A percentile compares a stretch with the other conserved stretches of the same genome.
Evolutionary conservation across 2,797 vertebrate genomes (phyloP).

Genomic region (Xerus rutilus): DNA sequence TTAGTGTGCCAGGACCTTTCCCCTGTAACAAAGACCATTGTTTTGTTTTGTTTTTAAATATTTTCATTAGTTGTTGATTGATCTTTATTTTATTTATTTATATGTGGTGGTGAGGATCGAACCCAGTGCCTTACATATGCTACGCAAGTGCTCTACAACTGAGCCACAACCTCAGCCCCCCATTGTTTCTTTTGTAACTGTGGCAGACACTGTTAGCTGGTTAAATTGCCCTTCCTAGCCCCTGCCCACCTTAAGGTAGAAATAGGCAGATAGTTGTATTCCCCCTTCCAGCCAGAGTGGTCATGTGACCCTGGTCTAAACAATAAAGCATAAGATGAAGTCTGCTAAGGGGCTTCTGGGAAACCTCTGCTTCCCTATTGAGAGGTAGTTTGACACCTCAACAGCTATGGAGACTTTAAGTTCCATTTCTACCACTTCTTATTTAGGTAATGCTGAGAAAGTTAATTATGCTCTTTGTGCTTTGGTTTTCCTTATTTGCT

Average conservation of each 20-base stretch:
- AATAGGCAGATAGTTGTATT: constrained; percentile 41
- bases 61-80: too few species aligned
- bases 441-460: constrained; percentile 1
- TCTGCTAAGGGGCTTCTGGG: not conserved
- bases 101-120: too few species aligned
- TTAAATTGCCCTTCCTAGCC: not conserved
- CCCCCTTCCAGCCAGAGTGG: not conserved
- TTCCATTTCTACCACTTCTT: not conserved
- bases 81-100: too few species aligned
- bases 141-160: too few species aligned
- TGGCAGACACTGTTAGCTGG: not conserved
- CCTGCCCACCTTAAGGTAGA: not conserved
- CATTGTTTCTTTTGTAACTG: not conserved
- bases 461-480: not conserved
- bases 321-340: not conserved
- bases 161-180: too few species aligned
- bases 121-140: too few species aligned
- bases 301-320: constrained; percentile 8
- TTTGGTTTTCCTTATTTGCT: not conserved
- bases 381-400: not conserved
- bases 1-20: not conserved
- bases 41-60: not conserved
- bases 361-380: constrained; percentile 25
- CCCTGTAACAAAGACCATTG: constrained; percentile 33
- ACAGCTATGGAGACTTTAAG: not conserved